A percentile compares a stretch with the other conserved stretches of the same genome.
These are phyloP conservation scores for Mycetomoellerius zeteki DNA, from an alignment of 1,140 invertebrate genomes.

Conservation along the genomic window DNA sequence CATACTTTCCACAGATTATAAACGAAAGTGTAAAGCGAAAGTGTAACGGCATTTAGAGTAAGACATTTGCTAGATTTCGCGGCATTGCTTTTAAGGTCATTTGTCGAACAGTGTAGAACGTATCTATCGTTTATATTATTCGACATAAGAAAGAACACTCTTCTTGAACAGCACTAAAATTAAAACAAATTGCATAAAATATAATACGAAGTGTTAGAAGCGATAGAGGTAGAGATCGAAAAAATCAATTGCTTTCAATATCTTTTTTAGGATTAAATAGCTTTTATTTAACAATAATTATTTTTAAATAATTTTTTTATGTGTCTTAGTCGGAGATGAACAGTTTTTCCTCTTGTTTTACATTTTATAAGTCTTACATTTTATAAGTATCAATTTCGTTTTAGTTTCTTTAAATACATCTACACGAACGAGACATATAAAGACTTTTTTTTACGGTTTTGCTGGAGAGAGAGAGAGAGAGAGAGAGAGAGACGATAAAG, in stretches of 20 bases:
- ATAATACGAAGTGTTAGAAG: not conserved
- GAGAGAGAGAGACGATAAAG: no score
- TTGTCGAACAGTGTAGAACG: not conserved
- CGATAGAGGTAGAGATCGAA: not conserved
- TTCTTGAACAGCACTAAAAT: no score
- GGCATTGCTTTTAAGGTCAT: not conserved
- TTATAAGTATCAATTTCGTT: not conserved
- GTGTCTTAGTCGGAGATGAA: not conserved
- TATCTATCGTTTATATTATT: constrained; percentile 6
- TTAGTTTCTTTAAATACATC: not conserved
- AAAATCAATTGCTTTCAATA: not conserved
- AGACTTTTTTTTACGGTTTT: not conserved
- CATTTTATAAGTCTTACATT: not conserved
- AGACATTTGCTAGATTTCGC: constrained; percentile 23
- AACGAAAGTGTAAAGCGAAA: constrained; percentile 20
- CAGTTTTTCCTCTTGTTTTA: not conserved
- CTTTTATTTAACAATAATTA: not conserved
- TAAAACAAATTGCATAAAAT: not conserved
- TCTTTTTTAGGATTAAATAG: not conserved
- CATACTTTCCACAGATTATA: not conserved
- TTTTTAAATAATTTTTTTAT: not conserved
- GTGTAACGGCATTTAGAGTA: constrained; percentile 22
- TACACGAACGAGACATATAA: not conserved
- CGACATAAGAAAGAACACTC: not conserved
- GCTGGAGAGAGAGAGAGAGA: not conserved